Conservation (phyloP, 2,888 invertebrate species). For the Eristalis intricaria region DNA sequence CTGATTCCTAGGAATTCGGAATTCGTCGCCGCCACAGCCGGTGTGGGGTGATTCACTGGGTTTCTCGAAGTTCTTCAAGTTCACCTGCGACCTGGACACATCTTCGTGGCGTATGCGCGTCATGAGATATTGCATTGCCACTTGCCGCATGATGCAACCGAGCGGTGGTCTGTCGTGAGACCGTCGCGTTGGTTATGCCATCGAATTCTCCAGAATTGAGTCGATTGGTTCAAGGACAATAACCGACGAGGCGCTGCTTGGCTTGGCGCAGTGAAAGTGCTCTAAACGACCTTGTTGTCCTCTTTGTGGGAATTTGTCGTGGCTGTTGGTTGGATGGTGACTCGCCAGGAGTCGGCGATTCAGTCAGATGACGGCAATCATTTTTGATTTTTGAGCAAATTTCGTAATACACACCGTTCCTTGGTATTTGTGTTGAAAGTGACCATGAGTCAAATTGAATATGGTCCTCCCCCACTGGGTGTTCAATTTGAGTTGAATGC, state of each 20-base stretch:
- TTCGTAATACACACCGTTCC: not conserved
- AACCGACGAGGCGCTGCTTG: too few relatives aligned
- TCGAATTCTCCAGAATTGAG: not conserved
- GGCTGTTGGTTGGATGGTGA: too few relatives aligned
- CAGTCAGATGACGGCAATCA: too few relatives aligned
- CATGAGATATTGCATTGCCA: not conserved
- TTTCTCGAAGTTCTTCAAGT: not conserved
- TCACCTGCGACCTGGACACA: not conserved
- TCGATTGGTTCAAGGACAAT: not conserved
- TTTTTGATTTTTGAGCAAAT: too few relatives aligned
- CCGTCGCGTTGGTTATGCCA: not conserved
- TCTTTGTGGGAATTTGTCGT: too few relatives aligned
- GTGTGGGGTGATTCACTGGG: not conserved
- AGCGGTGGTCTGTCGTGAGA: not conserved
- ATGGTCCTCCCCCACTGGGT: too few relatives aligned
- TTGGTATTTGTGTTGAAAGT: not conserved
- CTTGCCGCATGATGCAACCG: not conserved
- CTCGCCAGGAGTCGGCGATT: too few relatives aligned
- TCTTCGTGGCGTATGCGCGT: not conserved
- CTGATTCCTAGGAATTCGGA: not conserved
- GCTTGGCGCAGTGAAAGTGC: too few relatives aligned
- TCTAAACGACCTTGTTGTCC: too few relatives aligned
- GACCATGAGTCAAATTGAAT: too few relatives aligned
- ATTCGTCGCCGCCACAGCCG: not conserved
- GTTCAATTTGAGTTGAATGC: not conserved